Conservation (phyloP, 2,113 vertebrate species). For the Cebidichthys violaceus region DNA sequence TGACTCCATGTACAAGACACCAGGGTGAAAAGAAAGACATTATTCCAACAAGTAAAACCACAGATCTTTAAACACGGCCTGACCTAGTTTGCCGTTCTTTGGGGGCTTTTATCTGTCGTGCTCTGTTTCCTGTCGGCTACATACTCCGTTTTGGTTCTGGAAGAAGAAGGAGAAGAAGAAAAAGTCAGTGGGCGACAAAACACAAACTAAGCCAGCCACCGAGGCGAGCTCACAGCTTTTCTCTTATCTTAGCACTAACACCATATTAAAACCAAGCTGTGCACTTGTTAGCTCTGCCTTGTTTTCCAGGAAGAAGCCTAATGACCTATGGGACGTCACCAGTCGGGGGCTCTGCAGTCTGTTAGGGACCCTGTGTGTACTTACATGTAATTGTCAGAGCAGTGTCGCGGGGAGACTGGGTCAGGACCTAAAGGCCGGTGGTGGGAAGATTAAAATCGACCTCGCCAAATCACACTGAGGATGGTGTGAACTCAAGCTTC, state of each 20-base stretch:
- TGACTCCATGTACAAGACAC: background rate
- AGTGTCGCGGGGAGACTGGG: slow-evolving; percentile 34
- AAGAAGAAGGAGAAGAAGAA: slow-evolving; percentile 16
- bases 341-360: slow-evolving; percentile 46
- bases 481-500: slow-evolving; percentile 33
- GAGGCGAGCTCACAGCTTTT: slow-evolving; percentile 35
- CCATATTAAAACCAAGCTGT: slow-evolving; percentile 56
- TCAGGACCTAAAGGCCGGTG: slow-evolving; percentile 45
- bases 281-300: slow-evolving; percentile 59
- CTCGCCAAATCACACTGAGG: slow-evolving; percentile 29
- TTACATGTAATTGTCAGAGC: slow-evolving; percentile 63
- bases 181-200: slow-evolving; percentile 34
- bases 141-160: slow-evolving; percentile 28
- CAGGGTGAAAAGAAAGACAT: slow-evolving; percentile 3
- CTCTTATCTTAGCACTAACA: slow-evolving; percentile 54
- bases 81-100: slow-evolving; percentile 59
- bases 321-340: slow-evolving; percentile 69
- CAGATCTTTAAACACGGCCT: slow-evolving; percentile 20
- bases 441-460: slow-evolving; percentile 53
- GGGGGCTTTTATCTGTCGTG: slow-evolving; percentile 52
- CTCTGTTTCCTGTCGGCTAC: slow-evolving; percentile 66
- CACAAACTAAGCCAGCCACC: slow-evolving; percentile 40
- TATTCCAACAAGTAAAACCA: slow-evolving; percentile 27
- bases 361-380: slow-evolving; percentile 63
- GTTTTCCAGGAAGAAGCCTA: slow-evolving; percentile 66